A percentile compares a stretch with the other conserved stretches of the same genome.
Conservation (phyloP, 2,797 vertebrate species). For the Pipistrellus kuhlii region DNA sequence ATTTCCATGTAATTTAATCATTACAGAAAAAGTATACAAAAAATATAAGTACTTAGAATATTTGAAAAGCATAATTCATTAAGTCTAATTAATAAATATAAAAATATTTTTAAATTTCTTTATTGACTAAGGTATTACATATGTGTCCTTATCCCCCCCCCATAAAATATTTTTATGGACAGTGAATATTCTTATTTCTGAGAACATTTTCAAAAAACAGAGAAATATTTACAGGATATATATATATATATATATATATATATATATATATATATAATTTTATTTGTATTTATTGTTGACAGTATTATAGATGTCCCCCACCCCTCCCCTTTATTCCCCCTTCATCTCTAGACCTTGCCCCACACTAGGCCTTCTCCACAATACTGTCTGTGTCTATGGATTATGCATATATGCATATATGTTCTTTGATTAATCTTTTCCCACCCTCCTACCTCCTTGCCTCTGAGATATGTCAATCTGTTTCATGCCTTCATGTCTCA, state of each 20-base stretch:
- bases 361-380: not conserved
- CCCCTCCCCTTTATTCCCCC: not conserved
- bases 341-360: not conserved
- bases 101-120: constrained; percentile 6
- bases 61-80: constrained; percentile 46
- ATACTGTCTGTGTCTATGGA: not conserved
- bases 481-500: not conserved
- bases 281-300: not conserved
- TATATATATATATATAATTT: not conserved
- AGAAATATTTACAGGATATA: constrained; percentile 28
- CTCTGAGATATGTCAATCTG: not conserved
- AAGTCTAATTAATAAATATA: constrained; percentile 30
- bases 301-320: not conserved
- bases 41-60: constrained; percentile 26
- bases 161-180: constrained; percentile 24
- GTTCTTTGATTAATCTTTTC: not conserved
- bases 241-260: not conserved
- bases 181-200: not conserved
- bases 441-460: not conserved
- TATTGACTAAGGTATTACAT: too few relatives aligned
- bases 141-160: too few relatives aligned
- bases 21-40: not conserved
- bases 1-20: constrained; percentile 24
- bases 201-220: not conserved
- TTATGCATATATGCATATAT: not conserved